Conservation (phyloP, 2,113 vertebrate genomes). For the Petrocephalus microphthalmus region DNA sequence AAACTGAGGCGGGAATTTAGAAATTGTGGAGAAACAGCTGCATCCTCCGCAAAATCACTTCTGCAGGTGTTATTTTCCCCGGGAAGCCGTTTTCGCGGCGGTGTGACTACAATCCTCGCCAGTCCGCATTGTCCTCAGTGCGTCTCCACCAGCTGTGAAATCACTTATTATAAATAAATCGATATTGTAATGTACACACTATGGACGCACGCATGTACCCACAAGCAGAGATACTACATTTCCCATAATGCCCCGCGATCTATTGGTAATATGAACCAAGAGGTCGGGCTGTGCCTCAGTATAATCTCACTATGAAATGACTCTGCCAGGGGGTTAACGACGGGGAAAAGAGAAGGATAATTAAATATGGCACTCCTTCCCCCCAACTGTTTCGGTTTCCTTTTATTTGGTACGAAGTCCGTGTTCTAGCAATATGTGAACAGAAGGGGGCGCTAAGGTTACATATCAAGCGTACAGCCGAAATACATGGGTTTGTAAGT, state of each 20-base stretch:
- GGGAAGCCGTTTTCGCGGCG: neutral
- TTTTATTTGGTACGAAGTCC: neutral
- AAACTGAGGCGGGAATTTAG: neutral
- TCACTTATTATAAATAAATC: neutral
- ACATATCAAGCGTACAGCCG: neutral
- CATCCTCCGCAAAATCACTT: neutral
- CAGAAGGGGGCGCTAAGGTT: neutral
- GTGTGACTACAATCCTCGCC: neutral
- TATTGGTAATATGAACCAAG: neutral
- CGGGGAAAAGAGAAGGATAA: neutral
- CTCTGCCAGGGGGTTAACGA: neutral
- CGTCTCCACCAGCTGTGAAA: neutral
- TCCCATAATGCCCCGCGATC: neutral
- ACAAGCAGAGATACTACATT: neutral
- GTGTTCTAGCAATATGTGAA: neutral
- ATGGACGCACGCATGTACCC: neutral
- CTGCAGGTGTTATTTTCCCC: neutral
- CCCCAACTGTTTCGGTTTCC: neutral
- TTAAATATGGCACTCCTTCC: neutral
- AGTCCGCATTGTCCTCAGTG: neutral
- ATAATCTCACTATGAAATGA: neutral
- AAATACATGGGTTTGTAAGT: neutral
- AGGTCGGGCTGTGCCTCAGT: neutral
- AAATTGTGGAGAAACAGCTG: neutral
- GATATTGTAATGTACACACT: neutral